A percentile compares a stretch with the other conserved stretches of the same genome.
Conservation (phyloP, 1,140 invertebrate species). For the Hycleus phaleratus region DNA sequence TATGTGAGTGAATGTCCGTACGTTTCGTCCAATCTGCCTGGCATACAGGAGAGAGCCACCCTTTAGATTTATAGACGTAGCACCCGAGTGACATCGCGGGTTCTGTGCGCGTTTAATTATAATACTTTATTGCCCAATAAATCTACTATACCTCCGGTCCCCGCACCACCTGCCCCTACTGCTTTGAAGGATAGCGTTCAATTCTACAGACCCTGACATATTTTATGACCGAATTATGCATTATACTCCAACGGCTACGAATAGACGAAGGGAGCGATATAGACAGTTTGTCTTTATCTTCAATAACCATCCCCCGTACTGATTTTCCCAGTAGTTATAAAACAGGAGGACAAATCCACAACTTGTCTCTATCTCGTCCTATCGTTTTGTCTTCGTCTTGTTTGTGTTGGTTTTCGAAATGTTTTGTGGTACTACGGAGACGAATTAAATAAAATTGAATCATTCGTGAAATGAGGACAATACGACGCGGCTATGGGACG, state of each 20-base stretch:
- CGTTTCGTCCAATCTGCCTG: constrained; percentile 13
- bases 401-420: constrained; percentile 14
- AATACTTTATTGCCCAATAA: constrained; percentile 45
- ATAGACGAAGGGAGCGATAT: no score
- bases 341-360: no score
- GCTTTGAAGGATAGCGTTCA: constrained; percentile 44
- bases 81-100: constrained; percentile 40
- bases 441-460: constrained; percentile 26
- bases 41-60: constrained; percentile 14
- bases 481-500: background rate
- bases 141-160: constrained; percentile 34
- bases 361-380: background rate
- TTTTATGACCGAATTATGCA: constrained; percentile 45
- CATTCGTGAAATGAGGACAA: constrained; percentile 17
- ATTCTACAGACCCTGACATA: constrained; percentile 42
- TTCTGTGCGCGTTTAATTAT: constrained; percentile 42
- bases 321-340: no score
- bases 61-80: constrained; percentile 40
- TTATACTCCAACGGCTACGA: constrained; percentile 30
- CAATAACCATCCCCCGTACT: no score
- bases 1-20: constrained; percentile 16
- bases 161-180: constrained; percentile 24
- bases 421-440: constrained; percentile 25
- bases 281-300: no score
- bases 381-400: constrained; percentile 22